Base-by-base conservation (phyloP, 2,888 invertebrate genomes). In the Byasa hedistus region DNA sequence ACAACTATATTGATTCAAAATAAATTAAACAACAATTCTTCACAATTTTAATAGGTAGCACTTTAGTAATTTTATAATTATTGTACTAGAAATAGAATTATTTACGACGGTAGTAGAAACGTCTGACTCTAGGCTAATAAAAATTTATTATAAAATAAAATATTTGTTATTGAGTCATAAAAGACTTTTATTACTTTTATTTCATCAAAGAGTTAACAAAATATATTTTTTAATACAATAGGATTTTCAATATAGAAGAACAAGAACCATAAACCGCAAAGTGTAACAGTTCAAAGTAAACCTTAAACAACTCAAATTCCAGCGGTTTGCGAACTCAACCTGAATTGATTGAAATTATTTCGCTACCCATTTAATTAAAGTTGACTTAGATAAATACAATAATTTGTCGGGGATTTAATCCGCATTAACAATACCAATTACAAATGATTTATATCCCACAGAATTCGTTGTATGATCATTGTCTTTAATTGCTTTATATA, bases 271-370 rank as follows among this genome's bases (percentile, higher is more conserved):
- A 55, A 32, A 27, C 44, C 23, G 52, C 48, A 48, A 61, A 61
- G 15, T 54, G 52, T 52, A 51, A 52, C 54, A n/a, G 55, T 44
- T 62, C 56, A 56, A 57, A 56, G 48, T 56, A 27, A 64, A 58
- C 64, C 52, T 39, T 57, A 58, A 58, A 58, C 51, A 64, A 58
- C 54, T 58, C 39, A 39, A 23, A 48, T 58, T n/a, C 52, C 36
- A 22, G 52, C 23, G 64, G 64, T 21, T 54, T 36, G 58, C 24
- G 55, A 61, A 61, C 21, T 64, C 51, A 58, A 58, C 19, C 39
- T 23, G 51, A 64, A 57, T 54, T 54, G 27, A 59, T 39, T 23
- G n/a, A 64, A 55, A 64, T 64, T 44, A 59, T 44, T 64, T 59
- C 59, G 44, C 27, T 64, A 59, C 44, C 59, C 39, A 24, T 44